These are phyloP conservation scores for Folsomia manolachei DNA, from an alignment of 2,888 invertebrate species.

Conservation along the genomic window DNA sequence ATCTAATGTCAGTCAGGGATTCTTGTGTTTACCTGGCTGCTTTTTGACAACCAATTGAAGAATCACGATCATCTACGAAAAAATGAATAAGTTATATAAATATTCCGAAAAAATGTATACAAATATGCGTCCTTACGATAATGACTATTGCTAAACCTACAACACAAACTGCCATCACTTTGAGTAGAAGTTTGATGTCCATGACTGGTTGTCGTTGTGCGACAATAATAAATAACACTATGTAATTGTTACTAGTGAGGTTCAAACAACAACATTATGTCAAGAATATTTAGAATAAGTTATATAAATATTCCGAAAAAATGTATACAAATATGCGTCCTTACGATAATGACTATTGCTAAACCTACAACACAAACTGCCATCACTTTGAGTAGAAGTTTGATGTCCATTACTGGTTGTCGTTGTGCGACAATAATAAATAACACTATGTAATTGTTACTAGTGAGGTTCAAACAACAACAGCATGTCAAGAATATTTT, in stretches of 20 bases:
- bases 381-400: slow-evolving; percentile 40
- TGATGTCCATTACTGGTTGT: slow-evolving; percentile 40
- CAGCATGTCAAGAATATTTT: too few relatives aligned
- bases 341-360: slow-evolving; percentile 39
- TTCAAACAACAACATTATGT: too few relatives aligned
- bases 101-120: neutral
- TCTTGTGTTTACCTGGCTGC: slow-evolving; percentile 1
- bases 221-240: too few relatives aligned
- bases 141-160: slow-evolving; percentile 35
- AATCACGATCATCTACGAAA: slow-evolving; percentile 42
- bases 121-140: too few relatives aligned
- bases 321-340: too few relatives aligned
- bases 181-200: slow-evolving; percentile 43
- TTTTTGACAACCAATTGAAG: slow-evolving; percentile 37
- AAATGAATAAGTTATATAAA: neutral
- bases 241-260: too few relatives aligned
- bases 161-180: slow-evolving; percentile 40
- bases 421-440: too few relatives aligned
- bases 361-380: slow-evolving; percentile 37
- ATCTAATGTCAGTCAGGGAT: too few relatives aligned
- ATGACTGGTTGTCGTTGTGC: too few relatives aligned
- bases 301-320: neutral
- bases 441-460: too few relatives aligned
- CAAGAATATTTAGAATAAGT: too few relatives aligned
- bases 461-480: too few relatives aligned